A percentile compares a stretch with the other conserved stretches of the same genome.
Conservation (phyloP, 2,888 invertebrate species). For the Zygogramma bicolorata region DNA sequence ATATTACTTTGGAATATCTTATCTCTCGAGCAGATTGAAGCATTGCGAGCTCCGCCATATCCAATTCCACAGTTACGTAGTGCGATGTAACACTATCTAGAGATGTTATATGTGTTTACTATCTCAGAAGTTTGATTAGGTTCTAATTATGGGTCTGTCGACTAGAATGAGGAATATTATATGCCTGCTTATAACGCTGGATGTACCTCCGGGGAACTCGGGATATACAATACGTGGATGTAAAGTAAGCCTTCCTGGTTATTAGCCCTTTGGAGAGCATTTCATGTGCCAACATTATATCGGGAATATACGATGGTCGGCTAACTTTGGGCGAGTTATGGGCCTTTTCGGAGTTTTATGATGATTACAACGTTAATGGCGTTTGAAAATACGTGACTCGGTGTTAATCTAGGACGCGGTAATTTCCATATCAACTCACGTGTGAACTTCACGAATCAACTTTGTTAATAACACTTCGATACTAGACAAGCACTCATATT, state of each 20-base stretch:
- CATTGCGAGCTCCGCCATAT: background rate
- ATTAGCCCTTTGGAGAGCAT: background rate
- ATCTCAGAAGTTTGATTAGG: conserved; percentile 6
- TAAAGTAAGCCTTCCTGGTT: background rate
- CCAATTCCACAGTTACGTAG: background rate
- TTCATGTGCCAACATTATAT: background rate
- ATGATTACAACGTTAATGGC: too few relatives aligned
- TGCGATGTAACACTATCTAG: conserved; percentile 3
- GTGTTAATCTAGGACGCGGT: too few relatives aligned
- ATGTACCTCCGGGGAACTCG: background rate
- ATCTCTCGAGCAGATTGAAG: conserved; percentile 5
- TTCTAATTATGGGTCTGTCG: conserved; percentile 3
- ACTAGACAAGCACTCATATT: too few relatives aligned
- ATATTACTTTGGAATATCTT: conserved; percentile 11
- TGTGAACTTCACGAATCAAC: too few relatives aligned
- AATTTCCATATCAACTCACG: too few relatives aligned
- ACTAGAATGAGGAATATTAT: background rate
- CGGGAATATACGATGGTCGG: background rate
- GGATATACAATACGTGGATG: background rate
- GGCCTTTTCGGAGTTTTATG: too few relatives aligned
- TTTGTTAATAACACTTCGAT: too few relatives aligned
- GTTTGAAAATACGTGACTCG: too few relatives aligned
- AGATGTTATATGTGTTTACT: background rate
- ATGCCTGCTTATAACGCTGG: background rate
- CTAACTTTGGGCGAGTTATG: background rate